A percentile compares a stretch with the other conserved stretches of the same genome.
Evolutionary conservation across 2,888 invertebrate species (phyloP).

Genomic region (Orthosia gracilis): DNA sequence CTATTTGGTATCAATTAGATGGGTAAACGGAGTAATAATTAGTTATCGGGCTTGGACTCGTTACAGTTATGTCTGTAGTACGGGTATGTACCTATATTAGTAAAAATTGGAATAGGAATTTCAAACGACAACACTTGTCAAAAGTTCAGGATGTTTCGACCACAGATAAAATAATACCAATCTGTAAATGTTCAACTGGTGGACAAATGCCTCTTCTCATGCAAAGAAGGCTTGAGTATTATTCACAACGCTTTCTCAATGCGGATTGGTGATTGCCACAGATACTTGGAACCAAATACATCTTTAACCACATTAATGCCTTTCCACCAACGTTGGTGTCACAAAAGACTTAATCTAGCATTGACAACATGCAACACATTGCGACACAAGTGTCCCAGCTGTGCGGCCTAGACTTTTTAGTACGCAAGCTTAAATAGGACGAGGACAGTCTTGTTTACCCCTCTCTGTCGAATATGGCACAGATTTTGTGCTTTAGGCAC

Average conservation of each 20-base stretch:
- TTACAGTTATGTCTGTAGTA: not conserved
- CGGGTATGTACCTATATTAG: not conserved
- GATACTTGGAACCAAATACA: not conserved
- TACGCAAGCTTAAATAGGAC: conserved; percentile 6
- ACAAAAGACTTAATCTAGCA: conserved; percentile 5
- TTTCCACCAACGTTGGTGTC: not conserved
- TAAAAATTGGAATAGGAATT: not conserved
- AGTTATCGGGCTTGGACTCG: not conserved
- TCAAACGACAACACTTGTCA: no score
- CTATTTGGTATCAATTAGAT: conserved; percentile 1
- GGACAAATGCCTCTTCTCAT: no score
- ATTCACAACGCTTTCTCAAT: no score
- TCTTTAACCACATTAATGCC: not conserved
- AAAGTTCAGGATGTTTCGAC: not conserved
- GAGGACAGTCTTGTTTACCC: not conserved
- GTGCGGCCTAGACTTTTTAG: conserved; percentile 12
- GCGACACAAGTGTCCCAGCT: conserved; percentile 14
- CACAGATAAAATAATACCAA: no score
- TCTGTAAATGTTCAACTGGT: no score
- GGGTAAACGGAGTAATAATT: conserved; percentile 1
- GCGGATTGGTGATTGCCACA: no score
- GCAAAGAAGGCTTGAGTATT: no score
- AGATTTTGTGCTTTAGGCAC: not conserved
- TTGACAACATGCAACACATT: conserved; percentile 19
- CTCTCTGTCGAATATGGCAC: conserved; percentile 6